Evolutionary conservation across 2,113 vertebrate genomes (phyloP).

Genomic region (Macrotis lagotis): DNA sequence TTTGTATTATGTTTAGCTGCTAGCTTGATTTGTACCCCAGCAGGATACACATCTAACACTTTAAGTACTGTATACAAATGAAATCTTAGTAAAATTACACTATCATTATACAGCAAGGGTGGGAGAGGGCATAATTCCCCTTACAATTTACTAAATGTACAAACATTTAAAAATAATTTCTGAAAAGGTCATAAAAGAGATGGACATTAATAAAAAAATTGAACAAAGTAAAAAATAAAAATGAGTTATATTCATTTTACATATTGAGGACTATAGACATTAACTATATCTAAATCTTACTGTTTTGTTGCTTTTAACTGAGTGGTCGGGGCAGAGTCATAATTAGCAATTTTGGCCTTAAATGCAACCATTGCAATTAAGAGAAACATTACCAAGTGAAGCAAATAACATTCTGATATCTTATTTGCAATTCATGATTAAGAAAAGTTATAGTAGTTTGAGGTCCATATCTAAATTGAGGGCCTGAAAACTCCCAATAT

Average conservation of each 20-base stretch:
- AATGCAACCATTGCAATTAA: not conserved
- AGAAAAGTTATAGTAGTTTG: not conserved
- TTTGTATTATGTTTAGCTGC: conserved; percentile 20
- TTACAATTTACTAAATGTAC: conserved; percentile 15
- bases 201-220: not conserved
- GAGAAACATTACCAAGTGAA: not conserved
- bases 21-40: conserved; percentile 28
- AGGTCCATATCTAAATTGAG: not conserved
- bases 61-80: not conserved
- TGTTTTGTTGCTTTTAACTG: not conserved
- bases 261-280: not conserved
- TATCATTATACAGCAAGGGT: not conserved
- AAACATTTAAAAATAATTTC: conserved; percentile 4
- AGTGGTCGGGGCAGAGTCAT: not conserved
- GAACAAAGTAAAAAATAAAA: not conserved
- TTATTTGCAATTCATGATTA: not conserved
- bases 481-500: not conserved
- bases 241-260: not conserved
- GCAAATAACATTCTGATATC: not conserved
- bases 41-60: not conserved
- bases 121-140: conserved; percentile 18
- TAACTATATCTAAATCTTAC: not conserved
- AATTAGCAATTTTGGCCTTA: not conserved
- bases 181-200: conserved; percentile 37
- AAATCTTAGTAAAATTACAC: conserved; percentile 50